Evolutionary conservation across 1,140 invertebrate species (phyloP).

Genomic region (Leptinotarsa undecemlineata): DNA sequence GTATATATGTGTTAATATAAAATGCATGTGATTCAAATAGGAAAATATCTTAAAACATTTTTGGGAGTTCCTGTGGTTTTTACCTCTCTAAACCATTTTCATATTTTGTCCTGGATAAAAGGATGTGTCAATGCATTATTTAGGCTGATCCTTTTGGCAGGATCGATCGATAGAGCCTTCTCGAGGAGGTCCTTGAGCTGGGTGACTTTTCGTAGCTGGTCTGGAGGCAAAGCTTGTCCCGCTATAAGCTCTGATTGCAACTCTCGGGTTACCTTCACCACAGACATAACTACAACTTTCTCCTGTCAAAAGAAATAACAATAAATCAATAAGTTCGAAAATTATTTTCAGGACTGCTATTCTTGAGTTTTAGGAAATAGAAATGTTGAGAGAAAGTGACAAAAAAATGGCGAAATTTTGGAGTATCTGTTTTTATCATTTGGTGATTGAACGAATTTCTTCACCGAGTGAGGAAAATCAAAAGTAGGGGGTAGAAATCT

Average conservation of each 20-base stretch:
- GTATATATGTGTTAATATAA: background rate
- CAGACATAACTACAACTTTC: constrained; percentile 92
- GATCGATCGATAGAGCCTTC: constrained; percentile 90
- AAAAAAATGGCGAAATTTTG: too few relatives aligned
- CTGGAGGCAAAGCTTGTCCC: constrained; percentile 83
- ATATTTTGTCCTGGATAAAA: constrained; percentile 94
- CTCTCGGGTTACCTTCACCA: constrained; percentile 85
- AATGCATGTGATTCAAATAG: constrained; percentile 12
- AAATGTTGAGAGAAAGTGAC: too few relatives aligned
- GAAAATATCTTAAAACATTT: constrained; percentile 16
- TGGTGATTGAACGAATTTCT: too few relatives aligned
- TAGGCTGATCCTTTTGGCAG: constrained; percentile 88
- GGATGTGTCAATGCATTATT: constrained; percentile 94
- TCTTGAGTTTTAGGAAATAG: too few relatives aligned
- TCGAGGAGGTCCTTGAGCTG: constrained; percentile 95
- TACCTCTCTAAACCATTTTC: constrained; percentile 49
- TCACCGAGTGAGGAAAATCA: too few relatives aligned
- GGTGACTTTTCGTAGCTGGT: constrained; percentile 86
- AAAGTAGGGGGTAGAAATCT: too few relatives aligned
- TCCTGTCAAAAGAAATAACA: constrained; percentile 67
- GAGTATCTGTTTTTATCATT: too few relatives aligned
- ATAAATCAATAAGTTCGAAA: background rate
- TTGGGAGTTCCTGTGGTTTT: constrained; percentile 33
- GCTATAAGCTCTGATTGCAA: constrained; percentile 86
- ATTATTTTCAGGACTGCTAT: too few relatives aligned